Percentiles rank a stretch among this genome's conserved stretches.
Evolutionary conservation across 2,888 invertebrate species (phyloP).

Genomic region (Timema cristinae): DNA sequence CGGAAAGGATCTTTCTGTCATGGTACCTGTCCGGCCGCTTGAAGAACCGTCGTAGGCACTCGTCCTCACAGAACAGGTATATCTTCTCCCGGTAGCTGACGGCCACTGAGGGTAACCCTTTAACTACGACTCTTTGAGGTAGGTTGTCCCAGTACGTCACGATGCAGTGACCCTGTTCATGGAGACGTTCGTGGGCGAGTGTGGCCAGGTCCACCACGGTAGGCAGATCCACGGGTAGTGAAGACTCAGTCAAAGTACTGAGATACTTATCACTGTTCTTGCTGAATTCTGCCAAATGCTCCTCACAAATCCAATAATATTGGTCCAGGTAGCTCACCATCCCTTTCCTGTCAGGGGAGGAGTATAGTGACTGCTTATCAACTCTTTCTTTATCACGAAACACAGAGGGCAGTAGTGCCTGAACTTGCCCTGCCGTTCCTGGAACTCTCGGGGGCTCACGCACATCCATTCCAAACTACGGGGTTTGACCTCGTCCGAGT

Average conservation of each 20-base stretch:
- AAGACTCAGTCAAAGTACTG: neutral
- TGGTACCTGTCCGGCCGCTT: neutral
- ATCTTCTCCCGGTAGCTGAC: neutral
- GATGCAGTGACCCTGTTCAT: neutral
- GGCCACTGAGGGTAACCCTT: neutral
- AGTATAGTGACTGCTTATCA: neutral
- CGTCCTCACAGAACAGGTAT: neutral
- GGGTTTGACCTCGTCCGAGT: neutral
- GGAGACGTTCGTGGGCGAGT: neutral
- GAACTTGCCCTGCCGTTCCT: neutral
- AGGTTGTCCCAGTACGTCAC: slow-evolving; percentile 11
- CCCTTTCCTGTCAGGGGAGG: slow-evolving; percentile 4
- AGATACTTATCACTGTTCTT: neutral
- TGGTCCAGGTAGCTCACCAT: neutral
- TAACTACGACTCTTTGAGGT: neutral
- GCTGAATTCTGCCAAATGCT: neutral
- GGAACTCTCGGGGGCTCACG: neutral
- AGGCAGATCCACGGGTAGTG: neutral
- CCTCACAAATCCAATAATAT: neutral
- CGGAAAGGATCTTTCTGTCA: neutral
- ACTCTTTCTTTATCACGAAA: neutral
- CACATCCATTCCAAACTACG: neutral
- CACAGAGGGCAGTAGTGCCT: slow-evolving; percentile 7
- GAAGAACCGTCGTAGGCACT: slow-evolving; percentile 10
- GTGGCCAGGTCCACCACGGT: neutral